Percentiles rank a stretch among this genome's conserved stretches.
phyloP scores from a whole-genome alignment of 2,797 vertebrate genomes.

The Acanthornis magna region DNA sequence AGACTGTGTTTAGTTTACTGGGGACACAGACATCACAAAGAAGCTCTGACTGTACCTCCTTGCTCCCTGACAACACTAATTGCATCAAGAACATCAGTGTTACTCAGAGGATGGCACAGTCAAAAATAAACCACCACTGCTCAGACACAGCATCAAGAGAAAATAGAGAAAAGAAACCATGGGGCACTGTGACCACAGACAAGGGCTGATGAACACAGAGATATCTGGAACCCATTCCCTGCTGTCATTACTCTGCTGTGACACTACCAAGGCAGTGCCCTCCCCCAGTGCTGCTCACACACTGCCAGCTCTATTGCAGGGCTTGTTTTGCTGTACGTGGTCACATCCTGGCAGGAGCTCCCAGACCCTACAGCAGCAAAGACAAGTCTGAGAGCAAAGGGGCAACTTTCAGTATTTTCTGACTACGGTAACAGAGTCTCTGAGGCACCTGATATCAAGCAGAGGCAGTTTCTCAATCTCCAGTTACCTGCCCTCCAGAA shows the following conservation, averaged over 20 bases:
- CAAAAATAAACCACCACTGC: not conserved
- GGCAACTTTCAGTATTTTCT: not conserved
- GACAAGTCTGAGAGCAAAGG: not conserved
- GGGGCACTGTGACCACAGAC: not conserved
- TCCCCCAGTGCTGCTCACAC: conserved; percentile 8
- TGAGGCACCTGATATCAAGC: conserved; percentile 7
- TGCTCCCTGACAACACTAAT: conserved; percentile 15
- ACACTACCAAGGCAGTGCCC: not conserved
- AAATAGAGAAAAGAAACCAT: not conserved
- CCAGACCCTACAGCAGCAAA: not conserved
- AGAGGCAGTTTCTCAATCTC: conserved; percentile 14
- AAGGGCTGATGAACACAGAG: not conserved
- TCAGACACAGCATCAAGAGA: not conserved
- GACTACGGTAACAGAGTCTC: not conserved
- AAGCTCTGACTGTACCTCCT: not conserved
- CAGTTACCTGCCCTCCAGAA: not conserved
- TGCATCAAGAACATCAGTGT: conserved; percentile 8
- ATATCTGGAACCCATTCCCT: not conserved
- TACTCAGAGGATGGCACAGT: not conserved
- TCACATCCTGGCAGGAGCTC: not conserved
- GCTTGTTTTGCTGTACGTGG: not conserved
- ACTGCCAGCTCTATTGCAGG: not conserved
- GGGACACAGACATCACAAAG: conserved; percentile 26
- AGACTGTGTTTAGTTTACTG: not conserved
- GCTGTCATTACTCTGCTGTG: not conserved